phyloP scores from a whole-genome alignment of 2,113 vertebrate species.

The Saimiri boliviensis region DNA sequence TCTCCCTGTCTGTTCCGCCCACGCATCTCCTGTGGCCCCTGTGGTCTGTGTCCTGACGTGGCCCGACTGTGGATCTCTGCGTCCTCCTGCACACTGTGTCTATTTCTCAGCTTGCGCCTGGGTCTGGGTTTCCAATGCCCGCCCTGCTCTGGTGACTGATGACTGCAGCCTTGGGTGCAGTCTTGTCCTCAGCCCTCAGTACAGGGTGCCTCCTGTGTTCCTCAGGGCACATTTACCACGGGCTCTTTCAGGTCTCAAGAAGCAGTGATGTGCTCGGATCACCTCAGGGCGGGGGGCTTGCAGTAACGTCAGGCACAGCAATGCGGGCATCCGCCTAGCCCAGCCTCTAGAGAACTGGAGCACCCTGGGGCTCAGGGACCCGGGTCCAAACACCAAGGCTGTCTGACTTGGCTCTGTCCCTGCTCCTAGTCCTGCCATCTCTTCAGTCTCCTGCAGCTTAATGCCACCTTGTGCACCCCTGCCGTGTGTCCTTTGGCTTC shows the following conservation, averaged over 20 bases:
- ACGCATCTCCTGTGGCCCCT: too few species aligned
- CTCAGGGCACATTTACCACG: background rate
- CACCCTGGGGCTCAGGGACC: rapidly evolving
- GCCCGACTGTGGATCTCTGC: background rate
- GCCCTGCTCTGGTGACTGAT: rapidly evolving
- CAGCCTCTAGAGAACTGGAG: background rate
- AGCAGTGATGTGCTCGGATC: background rate
- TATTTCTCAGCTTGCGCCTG: background rate
- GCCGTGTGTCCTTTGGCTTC: background rate
- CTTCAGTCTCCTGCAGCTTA: too few species aligned
- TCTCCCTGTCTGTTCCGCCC: background rate
- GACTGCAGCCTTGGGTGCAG: background rate
- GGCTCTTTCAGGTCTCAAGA: background rate
- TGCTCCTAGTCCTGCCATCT: background rate
- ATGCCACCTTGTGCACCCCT: background rate
- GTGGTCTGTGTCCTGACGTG: background rate
- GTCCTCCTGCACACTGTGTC: background rate
- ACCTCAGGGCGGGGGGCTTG: too few species aligned
- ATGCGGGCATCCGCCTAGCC: rapidly evolving
- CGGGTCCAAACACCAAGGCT: background rate
- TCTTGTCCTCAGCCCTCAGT: rapidly evolving
- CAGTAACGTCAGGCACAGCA: background rate
- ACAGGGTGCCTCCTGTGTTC: rapidly evolving
- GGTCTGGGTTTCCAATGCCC: background rate
- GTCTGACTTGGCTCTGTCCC: too few species aligned